Evolutionary conservation across 2,113 vertebrate genomes (phyloP), one percentile per base, ranked within the genome.

Genomic region (Brevimyrus niger): DNA sequence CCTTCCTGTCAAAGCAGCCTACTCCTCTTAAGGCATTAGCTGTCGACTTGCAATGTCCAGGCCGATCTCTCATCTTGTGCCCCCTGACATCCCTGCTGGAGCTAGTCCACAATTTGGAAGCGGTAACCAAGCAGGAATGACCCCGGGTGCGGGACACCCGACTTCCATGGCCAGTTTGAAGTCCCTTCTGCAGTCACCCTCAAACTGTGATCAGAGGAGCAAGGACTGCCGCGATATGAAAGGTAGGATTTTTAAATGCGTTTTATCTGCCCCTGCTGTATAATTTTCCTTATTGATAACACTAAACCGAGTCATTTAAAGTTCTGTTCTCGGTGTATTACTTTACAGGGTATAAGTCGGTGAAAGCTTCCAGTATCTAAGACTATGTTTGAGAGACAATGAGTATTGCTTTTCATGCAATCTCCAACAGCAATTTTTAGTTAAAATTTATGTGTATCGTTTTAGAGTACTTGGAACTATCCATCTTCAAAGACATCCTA

Each of bases 71-170:
- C 96, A 96, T 94, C 94, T 95, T 85, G 93, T 95, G 53, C 94
- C 93, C 92, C 96, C 95, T n/a, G 95, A 96, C 92, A 93, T 96
- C 53, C 95, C 96, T 76, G 94, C 95, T 13, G 96, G 95, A 9
- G 94, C 96, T 15, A 95, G 95, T 92, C 95, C 95, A 15, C 95
- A 96, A 92, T 96, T 96, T 92, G 95, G 95, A 88, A 94, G 88
- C 91, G 95, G 94, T 58, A 94, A 92, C 87, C 95, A 95, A 91
- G 93, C 94, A 42, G 94, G 92, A 48, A 94, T 92, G 86, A 93
- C 94, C 3, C 90, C 95, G 88, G 94, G 94, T 58, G 95, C 94
- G 87, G 93, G 94, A 21, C 94, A 95, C 84, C 90, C 94, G 82
- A 94, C 90, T 94, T 94, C 95, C 21, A 93, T 95, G 92, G 90